Evolutionary conservation across 2,888 invertebrate genomes (phyloP).

Genomic region (Nomada fabriciana): DNA sequence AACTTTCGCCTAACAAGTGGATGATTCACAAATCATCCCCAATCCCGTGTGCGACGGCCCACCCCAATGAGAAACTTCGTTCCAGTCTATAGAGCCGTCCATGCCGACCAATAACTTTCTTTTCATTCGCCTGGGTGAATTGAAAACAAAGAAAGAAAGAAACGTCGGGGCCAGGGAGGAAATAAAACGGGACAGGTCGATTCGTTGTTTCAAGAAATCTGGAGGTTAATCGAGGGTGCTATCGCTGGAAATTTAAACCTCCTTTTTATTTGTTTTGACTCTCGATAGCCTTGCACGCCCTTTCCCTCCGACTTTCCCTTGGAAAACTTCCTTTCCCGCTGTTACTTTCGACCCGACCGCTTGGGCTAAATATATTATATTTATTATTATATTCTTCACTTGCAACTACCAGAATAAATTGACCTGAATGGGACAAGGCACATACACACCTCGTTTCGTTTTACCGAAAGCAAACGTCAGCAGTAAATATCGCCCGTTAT

Average conservation of each 20-base stretch:
- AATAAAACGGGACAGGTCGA: constrained; percentile 23
- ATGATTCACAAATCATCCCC: constrained; percentile 83
- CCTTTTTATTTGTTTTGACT: constrained; percentile 28
- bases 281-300: neutral
- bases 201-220: constrained; percentile 42
- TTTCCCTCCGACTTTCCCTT: neutral
- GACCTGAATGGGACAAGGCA: neutral
- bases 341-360: neutral
- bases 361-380: too few relatives aligned
- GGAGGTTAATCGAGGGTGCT: constrained; percentile 60
- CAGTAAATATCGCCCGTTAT: constrained; percentile 17
- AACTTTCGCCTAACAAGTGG: constrained; percentile 83
- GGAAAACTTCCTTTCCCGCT: neutral
- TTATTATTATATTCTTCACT: neutral
- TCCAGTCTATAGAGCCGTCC: constrained; percentile 57
- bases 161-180: neutral
- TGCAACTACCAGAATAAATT: too few relatives aligned
- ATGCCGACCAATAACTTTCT: constrained; percentile 62
- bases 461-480: neutral
- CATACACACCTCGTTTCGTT: neutral
- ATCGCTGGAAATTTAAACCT: constrained; percentile 38
- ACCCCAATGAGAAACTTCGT: constrained; percentile 67
- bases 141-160: constrained; percentile 48
- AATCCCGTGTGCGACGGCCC: constrained; percentile 55
- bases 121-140: constrained; percentile 53